Conservation (phyloP, 2,888 invertebrate genomes). For the Drosophila monieri region DNA sequence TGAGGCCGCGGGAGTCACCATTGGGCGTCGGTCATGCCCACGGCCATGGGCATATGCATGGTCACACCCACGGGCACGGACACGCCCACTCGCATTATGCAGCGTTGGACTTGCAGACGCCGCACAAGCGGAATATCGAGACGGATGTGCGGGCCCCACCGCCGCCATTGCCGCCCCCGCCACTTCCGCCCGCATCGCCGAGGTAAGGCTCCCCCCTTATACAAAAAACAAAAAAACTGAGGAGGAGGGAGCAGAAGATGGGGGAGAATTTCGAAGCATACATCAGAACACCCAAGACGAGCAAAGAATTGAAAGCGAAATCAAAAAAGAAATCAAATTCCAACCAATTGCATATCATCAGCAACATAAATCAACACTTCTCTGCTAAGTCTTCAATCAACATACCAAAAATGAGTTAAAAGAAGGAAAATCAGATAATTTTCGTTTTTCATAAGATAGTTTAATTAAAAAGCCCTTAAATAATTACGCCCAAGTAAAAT, state of each 20-base stretch:
- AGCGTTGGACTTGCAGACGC: slow-evolving; percentile 82
- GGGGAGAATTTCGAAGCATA: slow-evolving; percentile 10
- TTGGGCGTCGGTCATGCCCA: slow-evolving; percentile 73
- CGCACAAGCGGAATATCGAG: slow-evolving; percentile 81
- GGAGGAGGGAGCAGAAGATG: slow-evolving; percentile 34
- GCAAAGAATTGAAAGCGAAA: slow-evolving; percentile 53
- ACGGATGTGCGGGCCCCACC: slow-evolving; percentile 78
- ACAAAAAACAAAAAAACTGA: slow-evolving; percentile 11
- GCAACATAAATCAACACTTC: slow-evolving; percentile 69
- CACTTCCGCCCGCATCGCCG: slow-evolving; percentile 80
- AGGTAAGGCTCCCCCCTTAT: slow-evolving; percentile 75
- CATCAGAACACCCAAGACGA: slow-evolving; percentile 41
- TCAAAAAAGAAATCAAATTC: slow-evolving; percentile 14
- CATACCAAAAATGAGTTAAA: slow-evolving; percentile 48
- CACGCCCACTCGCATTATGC: slow-evolving; percentile 51
- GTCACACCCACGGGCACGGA: slow-evolving; percentile 42
- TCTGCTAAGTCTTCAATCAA: slow-evolving; percentile 82
- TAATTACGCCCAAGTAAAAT: slow-evolving; percentile 53
- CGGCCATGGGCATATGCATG: slow-evolving; percentile 58
- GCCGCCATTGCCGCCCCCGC: slow-evolving; percentile 78
- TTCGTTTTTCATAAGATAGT: slow-evolving; percentile 32
- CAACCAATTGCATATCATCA: slow-evolving; percentile 57
- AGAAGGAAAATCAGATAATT: slow-evolving; percentile 11
- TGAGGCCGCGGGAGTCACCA: slow-evolving; percentile 82
- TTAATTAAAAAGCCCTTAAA: slow-evolving; percentile 57